These are phyloP conservation scores for Aldrovandia affinis DNA, from an alignment of 2,797 vertebrate species.

Conservation along the genomic window DNA sequence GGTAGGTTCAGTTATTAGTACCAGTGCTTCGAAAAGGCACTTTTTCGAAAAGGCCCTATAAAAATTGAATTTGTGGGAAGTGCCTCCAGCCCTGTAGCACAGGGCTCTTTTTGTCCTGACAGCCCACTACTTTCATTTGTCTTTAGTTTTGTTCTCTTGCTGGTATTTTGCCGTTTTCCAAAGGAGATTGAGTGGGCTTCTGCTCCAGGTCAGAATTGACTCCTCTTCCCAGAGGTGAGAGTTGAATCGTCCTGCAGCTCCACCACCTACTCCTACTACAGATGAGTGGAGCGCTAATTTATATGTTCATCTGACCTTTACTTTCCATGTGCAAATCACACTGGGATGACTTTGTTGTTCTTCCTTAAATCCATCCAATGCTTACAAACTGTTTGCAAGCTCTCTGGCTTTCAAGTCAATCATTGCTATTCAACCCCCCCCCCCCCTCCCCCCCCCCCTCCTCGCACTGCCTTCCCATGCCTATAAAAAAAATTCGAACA, in stretches of 20 bases:
- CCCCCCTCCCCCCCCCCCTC: not conserved
- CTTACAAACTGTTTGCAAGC: constrained; percentile 22
- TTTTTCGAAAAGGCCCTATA: constrained; percentile 4
- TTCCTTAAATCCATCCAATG: constrained; percentile 25
- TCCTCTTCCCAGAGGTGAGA: constrained; percentile 21
- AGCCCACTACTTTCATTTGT: constrained; percentile 15
- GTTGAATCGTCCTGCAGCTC: constrained; percentile 13
- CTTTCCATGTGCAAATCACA: constrained; percentile 17
- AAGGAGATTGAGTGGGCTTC: constrained; percentile 20
- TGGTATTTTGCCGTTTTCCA: constrained; percentile 11
- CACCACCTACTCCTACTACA: constrained; percentile 15
- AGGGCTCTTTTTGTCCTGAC: constrained; percentile 8
- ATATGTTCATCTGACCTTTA: constrained; percentile 31
- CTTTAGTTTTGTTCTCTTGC: constrained; percentile 9
- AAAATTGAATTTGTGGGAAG: constrained; percentile 20
- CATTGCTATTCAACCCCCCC: not conserved
- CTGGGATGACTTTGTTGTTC: not conserved
- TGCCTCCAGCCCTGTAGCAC: constrained; percentile 7
- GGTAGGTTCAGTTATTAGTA: not conserved
- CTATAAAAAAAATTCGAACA: too few species aligned
- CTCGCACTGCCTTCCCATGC: not conserved
- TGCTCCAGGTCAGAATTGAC: constrained; percentile 21
- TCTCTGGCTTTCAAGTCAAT: not conserved
- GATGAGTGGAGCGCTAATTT: not conserved
- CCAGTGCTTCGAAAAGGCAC: not conserved